Percentiles rank a stretch among this genome's conserved stretches.
Conservation (phyloP, 2,113 vertebrate genomes). For the Scytalopus superciliaris region DNA sequence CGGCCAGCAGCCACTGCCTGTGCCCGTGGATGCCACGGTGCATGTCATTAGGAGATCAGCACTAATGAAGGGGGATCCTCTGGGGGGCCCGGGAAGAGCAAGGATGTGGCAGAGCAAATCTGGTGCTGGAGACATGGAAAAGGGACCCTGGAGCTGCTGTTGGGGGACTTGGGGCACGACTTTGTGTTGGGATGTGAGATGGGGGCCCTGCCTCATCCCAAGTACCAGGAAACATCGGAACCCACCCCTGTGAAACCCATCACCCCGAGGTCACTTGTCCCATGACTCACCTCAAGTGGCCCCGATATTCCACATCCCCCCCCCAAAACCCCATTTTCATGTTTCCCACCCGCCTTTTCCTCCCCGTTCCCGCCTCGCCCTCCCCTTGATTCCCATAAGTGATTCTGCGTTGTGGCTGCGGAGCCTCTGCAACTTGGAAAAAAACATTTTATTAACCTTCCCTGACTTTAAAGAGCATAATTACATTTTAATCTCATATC, state of each 20-base stretch:
- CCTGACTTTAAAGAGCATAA: conserved; percentile 70
- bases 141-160: neutral
- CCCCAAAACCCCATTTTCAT: neutral
- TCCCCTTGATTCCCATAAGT: conserved; percentile 61
- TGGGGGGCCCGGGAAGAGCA: neutral
- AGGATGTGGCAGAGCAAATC: neutral
- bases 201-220: fast-evolving
- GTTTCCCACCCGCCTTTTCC: neutral
- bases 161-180: fast-evolving
- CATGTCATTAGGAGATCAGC: neutral
- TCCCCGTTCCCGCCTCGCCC: neutral
- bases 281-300: neutral
- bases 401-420: conserved; percentile 20
- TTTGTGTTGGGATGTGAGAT: fast-evolving
- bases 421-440: conserved; percentile 42
- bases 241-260: neutral
- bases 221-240: neutral
- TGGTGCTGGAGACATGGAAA: fast-evolving
- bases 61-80: neutral
- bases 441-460: conserved; percentile 74
- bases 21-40: fast-evolving
- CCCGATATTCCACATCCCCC: neutral
- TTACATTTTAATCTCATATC: conserved; percentile 75
- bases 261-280: fast-evolving
- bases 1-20: neutral